Evolutionary conservation across 2,113 vertebrate genomes (phyloP).

Genomic region (Asarcornis scutulata): DNA sequence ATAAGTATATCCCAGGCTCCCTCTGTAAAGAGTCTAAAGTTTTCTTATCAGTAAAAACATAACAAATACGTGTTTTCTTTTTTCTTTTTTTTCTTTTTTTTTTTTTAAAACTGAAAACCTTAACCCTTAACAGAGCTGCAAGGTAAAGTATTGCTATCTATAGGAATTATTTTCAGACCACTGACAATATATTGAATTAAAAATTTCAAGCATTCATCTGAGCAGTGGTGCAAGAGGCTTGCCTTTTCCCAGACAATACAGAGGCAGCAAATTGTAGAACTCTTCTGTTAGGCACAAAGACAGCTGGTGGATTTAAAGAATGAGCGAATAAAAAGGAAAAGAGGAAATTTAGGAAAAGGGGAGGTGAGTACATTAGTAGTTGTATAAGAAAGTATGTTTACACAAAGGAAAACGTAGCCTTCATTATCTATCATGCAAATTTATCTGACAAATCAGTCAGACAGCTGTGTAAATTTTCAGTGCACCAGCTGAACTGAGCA

Average conservation of each 20-base stretch:
- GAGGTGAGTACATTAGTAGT: not conserved
- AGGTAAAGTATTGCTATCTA: not conserved
- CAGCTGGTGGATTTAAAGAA: not conserved
- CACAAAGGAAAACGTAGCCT: not conserved
- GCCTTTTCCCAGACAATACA: conserved; percentile 44
- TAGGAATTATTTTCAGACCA: not conserved
- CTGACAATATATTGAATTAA: not conserved
- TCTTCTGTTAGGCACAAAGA: conserved; percentile 34
- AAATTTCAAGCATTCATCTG: not conserved
- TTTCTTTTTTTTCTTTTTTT: too few relatives aligned
- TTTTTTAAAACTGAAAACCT: not conserved
- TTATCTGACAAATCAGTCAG: not conserved
- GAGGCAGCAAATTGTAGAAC: conserved; percentile 67
- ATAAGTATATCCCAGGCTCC: not conserved
- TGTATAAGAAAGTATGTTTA: not conserved
- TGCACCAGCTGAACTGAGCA: not conserved
- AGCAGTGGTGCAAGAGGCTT: not conserved
- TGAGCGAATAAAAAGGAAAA: not conserved
- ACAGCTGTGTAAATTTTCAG: conserved; percentile 7
- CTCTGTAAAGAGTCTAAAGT: not conserved
- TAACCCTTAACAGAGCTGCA: not conserved
- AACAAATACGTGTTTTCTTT: not conserved
- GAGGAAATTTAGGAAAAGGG: not conserved
- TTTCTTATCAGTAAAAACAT: not conserved
- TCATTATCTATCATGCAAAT: not conserved